A percentile compares a stretch with the other conserved stretches of the same genome.
Conservation (phyloP, 1,140 invertebrate genomes). For the Sesamia nonagrioides region DNA sequence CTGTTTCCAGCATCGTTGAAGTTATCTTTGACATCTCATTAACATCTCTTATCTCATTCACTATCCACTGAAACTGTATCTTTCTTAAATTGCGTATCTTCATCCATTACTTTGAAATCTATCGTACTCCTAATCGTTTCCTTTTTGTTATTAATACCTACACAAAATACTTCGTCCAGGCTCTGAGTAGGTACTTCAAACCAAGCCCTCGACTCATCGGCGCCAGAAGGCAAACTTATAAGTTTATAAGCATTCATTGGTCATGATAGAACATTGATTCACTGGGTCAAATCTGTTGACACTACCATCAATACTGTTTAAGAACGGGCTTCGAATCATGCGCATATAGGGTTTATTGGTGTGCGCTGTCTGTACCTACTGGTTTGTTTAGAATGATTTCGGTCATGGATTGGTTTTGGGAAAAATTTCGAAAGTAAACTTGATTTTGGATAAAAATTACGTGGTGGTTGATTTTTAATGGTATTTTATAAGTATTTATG, state of each 20-base stretch:
- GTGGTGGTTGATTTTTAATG: too few relatives aligned
- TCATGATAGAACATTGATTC: slow-evolving; percentile 80
- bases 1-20: too few relatives aligned
- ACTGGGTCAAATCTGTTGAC: slow-evolving; percentile 81
- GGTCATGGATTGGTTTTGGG: neutral
- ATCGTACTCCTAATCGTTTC: neutral
- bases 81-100: too few relatives aligned
- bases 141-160: neutral
- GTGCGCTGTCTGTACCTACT: slow-evolving; percentile 7
- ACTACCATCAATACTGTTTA: slow-evolving; percentile 81
- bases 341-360: slow-evolving; percentile 40
- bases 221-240: slow-evolving; percentile 63
- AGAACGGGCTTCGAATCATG: slow-evolving; percentile 44
- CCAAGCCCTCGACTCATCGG: slow-evolving; percentile 56
- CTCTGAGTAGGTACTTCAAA: slow-evolving; percentile 11
- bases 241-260: slow-evolving; percentile 67
- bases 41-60: too few relatives aligned
- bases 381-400: neutral
- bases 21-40: too few relatives aligned
- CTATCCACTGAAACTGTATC: too few relatives aligned
- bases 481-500: too few relatives aligned
- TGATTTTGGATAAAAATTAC: too few relatives aligned
- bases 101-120: too few relatives aligned
- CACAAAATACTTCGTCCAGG: neutral
- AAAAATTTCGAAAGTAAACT: neutral